phyloP scores from a whole-genome alignment of 2,113 vertebrate genomes.

The Grus americana region DNA sequence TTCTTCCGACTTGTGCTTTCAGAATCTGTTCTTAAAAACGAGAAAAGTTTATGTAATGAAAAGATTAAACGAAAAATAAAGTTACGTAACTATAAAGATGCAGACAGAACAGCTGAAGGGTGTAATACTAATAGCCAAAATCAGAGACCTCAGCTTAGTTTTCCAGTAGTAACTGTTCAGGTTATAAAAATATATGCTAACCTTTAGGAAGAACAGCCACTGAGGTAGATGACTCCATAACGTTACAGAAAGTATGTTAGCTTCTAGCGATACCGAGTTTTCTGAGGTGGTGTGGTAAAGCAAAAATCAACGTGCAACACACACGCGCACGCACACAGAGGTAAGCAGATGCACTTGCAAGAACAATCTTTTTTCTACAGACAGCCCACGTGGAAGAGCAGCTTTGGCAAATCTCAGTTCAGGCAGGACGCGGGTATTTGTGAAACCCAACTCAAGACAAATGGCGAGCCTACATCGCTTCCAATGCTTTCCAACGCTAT shows the following conservation, averaged over 20 bases:
- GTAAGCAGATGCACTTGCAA: background rate
- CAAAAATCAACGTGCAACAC: background rate
- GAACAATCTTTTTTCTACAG: background rate
- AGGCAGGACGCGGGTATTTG: background rate
- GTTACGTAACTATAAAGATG: slow-evolving; percentile 34
- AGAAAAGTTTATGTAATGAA: slow-evolving; percentile 36
- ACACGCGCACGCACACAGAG: background rate
- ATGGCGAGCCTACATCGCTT: rapidly evolving
- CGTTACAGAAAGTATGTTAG: rapidly evolving
- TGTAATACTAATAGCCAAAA: slow-evolving; percentile 28
- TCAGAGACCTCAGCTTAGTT: background rate
- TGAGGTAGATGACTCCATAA: background rate
- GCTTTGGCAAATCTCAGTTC: background rate
- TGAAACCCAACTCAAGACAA: background rate
- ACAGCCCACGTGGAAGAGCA: background rate
- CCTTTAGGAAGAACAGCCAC: background rate
- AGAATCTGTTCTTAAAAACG: slow-evolving; percentile 21
- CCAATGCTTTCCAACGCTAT: background rate
- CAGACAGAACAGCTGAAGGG: slow-evolving; percentile 35
- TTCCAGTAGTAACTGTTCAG: background rate
- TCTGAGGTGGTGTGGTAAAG: background rate
- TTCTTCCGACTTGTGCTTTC: background rate
- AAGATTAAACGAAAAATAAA: slow-evolving; percentile 36
- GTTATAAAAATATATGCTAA: background rate
- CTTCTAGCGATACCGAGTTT: background rate